These are phyloP conservation scores for Hyperoplus lanceolatus DNA, from an alignment of 2,797 vertebrate species.

Conservation along the genomic window DNA sequence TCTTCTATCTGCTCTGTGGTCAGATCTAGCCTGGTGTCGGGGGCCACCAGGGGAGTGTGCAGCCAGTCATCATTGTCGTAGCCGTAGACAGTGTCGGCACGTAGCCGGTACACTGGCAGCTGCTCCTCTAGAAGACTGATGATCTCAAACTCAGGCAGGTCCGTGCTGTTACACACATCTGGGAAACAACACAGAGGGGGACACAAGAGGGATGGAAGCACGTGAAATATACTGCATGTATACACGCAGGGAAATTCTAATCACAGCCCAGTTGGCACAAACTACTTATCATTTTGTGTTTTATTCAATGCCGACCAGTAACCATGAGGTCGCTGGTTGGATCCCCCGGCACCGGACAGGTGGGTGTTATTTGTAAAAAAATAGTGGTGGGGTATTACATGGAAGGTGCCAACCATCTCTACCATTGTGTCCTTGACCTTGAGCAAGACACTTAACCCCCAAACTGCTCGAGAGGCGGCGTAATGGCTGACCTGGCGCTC, in stretches of 20 bases:
- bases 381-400: too few species aligned
- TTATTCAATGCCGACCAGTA: neutral
- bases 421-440: too few species aligned
- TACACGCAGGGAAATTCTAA: too few species aligned
- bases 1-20: slow-evolving; percentile 97
- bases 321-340: too few species aligned
- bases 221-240: neutral
- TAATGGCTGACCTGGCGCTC: too few species aligned
- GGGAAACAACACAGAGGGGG: slow-evolving; percentile 7
- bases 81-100: slow-evolving; percentile 96
- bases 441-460: too few species aligned
- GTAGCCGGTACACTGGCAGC: slow-evolving; percentile 94
- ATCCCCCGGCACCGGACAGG: too few species aligned
- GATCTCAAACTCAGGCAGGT: slow-evolving; percentile 98
- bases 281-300: neutral
- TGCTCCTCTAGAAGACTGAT: slow-evolving; percentile 98
- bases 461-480: too few species aligned
- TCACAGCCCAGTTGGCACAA: too few species aligned
- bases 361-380: too few species aligned
- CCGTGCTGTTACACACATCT: slow-evolving; percentile 99
- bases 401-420: too few species aligned
- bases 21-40: slow-evolving; percentile 92
- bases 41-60: slow-evolving; percentile 94
- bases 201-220: neutral
- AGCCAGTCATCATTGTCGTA: slow-evolving; percentile 99